Evolutionary conservation across 2,113 vertebrate species (phyloP).

Genomic region (Ursus arctos): DNA sequence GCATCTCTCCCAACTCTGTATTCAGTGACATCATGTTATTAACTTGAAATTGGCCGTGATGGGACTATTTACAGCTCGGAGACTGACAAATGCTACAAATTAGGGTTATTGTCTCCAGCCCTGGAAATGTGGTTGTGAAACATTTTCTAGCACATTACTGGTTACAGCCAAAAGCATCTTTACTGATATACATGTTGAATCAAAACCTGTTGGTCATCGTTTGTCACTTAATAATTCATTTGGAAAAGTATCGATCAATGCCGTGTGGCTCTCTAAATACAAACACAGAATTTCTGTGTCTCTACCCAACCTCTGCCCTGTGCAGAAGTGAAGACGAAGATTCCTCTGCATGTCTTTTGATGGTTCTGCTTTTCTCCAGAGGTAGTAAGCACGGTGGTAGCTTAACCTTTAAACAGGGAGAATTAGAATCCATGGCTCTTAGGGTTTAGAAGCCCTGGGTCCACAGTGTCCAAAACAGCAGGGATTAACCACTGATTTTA

Average conservation of each 20-base stretch:
- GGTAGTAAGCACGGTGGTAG: not conserved
- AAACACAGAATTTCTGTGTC: not conserved
- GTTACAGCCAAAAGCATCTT: not conserved
- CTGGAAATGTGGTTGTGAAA: not conserved
- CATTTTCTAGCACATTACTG: not conserved
- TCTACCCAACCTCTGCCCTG: not conserved
- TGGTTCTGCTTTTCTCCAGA: not conserved
- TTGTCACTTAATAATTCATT: conserved; percentile 11
- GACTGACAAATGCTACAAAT: not conserved
- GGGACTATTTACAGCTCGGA: not conserved
- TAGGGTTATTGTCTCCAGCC: not conserved
- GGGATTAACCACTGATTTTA: not conserved
- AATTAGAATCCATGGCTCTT: not conserved
- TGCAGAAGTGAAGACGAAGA: not conserved
- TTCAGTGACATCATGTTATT: not conserved
- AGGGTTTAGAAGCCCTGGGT: not conserved
- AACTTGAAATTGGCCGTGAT: not conserved
- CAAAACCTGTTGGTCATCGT: not conserved
- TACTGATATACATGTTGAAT: not conserved
- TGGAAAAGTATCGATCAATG: not conserved
- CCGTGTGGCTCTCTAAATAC: not conserved
- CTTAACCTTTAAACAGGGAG: not conserved
- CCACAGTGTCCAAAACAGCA: not conserved
- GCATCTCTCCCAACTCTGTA: not conserved
- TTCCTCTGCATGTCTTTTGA: not conserved